Evolutionary conservation across 64 coral and sea anemone species (phyloP), one percentile per base, ranked within the genome.

Genomic region (Stichodactyla helianthus): DNA sequence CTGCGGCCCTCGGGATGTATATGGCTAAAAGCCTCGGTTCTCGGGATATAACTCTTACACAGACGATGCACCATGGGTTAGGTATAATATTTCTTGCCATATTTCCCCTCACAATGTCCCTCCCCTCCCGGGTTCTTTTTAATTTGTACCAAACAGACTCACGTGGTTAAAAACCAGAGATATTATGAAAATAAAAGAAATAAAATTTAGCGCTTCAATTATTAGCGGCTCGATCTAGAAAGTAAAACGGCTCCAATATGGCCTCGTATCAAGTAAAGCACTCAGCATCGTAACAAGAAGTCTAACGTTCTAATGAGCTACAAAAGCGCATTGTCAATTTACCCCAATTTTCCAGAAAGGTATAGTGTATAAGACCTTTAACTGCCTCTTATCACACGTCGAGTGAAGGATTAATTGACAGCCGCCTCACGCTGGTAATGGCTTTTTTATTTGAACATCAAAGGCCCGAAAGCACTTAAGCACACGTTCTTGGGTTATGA

Each of bases 391-490:
- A 31, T 74, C 68, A 27, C 68, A 74, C 25, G 68, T 12, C 22
- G 68, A 4, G 68, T 74, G 27, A 74, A 74, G 68, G 22, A 25
- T 74, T 74, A 31, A 74, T 74, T 74, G 22, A 74, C 23, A 23
- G 10, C 11, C 68, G 68, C 23, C 6, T 27, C 68, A 5, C 23
- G 68, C 68, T 74, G 68, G 25, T 74, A 74, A 74, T 74, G 68
- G 68, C 25, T 12, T 74, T 74, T 74, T 74, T n/a, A 74, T 74
- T 6, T 74, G 68, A 31, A 74, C 68, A 26, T 74, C 68, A 74
- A 74, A 74, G 68, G 68, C 25, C 68, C 68, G 25, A 74, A 74
- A 74, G 68, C 68, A 74, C 68, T 74, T 74, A 74, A 74, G 68
- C 7, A 27, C 25, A 7, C 68, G 68, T 74, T 74, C 25, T 74